Conservation (phyloP, 2,797 vertebrate species). For the Eulemur mongoz region DNA sequence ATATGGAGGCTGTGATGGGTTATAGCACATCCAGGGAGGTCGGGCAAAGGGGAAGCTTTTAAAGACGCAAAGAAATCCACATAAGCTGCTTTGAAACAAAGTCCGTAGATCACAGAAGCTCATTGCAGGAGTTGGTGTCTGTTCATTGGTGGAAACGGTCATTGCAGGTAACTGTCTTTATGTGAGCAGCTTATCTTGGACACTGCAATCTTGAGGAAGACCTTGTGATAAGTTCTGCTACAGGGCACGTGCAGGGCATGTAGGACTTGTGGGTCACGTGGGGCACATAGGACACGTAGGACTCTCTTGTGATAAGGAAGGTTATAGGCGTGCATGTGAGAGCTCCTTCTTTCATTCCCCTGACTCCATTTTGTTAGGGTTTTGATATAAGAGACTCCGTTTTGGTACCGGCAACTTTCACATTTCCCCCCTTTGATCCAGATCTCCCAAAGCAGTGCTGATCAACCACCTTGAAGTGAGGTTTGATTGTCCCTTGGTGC, state of each 20-base stretch:
- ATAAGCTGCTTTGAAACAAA: neutral
- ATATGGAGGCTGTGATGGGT: neutral
- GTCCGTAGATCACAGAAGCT: neutral
- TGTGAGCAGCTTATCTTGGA: neutral
- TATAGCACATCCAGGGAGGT: neutral
- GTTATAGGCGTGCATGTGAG: neutral
- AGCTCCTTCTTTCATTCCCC: neutral
- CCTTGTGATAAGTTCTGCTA: neutral
- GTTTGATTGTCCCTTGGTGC: too few relatives aligned
- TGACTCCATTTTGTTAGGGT: neutral
- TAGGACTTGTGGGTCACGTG: neutral
- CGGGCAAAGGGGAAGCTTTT: neutral
- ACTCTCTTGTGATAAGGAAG: neutral
- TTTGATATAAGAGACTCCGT: neutral
- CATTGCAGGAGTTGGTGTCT: neutral
- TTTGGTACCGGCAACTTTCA: neutral
- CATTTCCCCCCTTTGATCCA: neutral
- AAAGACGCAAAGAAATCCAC: too few relatives aligned
- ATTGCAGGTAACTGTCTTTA: neutral
- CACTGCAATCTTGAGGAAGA: neutral
- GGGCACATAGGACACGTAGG: too few relatives aligned
- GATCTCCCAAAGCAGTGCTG: too few relatives aligned
- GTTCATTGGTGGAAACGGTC: neutral
- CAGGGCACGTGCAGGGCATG: neutral
- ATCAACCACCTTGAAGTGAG: too few relatives aligned